Percentiles rank a stretch among this genome's conserved stretches.
Conservation (phyloP, 2,113 vertebrate genomes). For the Lagopus leucura region DNA sequence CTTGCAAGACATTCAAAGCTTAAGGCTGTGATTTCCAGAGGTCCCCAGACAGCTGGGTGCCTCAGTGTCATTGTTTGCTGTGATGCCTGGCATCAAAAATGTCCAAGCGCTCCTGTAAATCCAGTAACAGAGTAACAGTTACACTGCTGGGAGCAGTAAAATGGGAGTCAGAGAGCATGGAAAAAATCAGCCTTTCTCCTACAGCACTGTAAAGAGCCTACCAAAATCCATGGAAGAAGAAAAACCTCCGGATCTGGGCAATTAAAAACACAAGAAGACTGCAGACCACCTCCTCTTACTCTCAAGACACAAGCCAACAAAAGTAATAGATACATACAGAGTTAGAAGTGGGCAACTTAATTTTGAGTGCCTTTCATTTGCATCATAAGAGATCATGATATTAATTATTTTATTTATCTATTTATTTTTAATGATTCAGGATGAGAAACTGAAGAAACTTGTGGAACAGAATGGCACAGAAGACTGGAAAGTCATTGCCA, state of each 20-base stretch:
- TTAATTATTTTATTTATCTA: background rate
- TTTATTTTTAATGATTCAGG: slow-evolving; percentile 76
- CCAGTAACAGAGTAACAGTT: background rate
- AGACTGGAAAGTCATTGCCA: slow-evolving; percentile 98
- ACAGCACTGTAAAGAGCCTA: background rate
- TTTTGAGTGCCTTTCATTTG: background rate
- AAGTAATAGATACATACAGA: background rate
- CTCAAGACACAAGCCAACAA: background rate
- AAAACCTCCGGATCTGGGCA: background rate
- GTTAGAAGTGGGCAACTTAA: background rate
- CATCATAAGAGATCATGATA: background rate
- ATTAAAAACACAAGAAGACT: background rate
- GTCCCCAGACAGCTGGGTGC: background rate
- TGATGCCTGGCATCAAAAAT: background rate
- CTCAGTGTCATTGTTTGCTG: background rate
- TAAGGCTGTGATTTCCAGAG: slow-evolving; percentile 11
- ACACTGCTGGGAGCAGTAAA: background rate
- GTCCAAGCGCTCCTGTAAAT: background rate
- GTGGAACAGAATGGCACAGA: slow-evolving; percentile 96
- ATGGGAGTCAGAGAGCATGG: background rate
- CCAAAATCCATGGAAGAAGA: background rate
- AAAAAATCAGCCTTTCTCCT: background rate
- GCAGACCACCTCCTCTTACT: background rate
- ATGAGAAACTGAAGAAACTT: slow-evolving; percentile 97
- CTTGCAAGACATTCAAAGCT: background rate